Percentiles rank a stretch among this genome's conserved stretches.
Conservation (phyloP, 2,888 invertebrate species). For the Byasa hedistus region DNA sequence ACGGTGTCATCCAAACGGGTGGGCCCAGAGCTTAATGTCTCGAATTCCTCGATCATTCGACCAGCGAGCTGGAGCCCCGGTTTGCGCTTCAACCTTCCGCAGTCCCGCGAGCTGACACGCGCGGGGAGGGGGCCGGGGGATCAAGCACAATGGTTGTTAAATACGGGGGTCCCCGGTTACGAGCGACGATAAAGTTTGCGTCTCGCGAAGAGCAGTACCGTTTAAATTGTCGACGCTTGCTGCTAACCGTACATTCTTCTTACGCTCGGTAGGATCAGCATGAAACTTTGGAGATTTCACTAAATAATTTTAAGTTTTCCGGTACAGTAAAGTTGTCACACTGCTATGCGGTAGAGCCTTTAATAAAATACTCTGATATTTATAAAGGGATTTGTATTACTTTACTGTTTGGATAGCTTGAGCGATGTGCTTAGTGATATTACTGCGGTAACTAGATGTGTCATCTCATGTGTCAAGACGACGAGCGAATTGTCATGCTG, state of each 20-base stretch:
- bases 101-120: conserved; percentile 35
- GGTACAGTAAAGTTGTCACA: no score
- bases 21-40: conserved; percentile 69
- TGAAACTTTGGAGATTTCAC: conserved; percentile 22
- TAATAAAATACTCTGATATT: no score
- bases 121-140: conserved; percentile 40
- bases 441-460: no score
- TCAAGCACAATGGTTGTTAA: conserved; percentile 49
- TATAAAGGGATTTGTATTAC: no score
- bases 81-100: conserved; percentile 29
- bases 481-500: no score
- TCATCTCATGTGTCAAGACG: no score
- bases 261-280: conserved; percentile 55
- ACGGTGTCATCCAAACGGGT: conserved; percentile 64
- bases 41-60: conserved; percentile 59
- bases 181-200: conserved; percentile 73
- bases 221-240: conserved; percentile 73
- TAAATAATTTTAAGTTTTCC: no score
- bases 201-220: conserved; percentile 70
- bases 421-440: no score
- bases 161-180: conserved; percentile 64
- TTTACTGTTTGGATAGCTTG: no score
- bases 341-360: no score
- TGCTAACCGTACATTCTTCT: conserved; percentile 73
- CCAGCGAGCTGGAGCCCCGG: conserved; percentile 48